phyloP scores from a whole-genome alignment of 2,888 invertebrate species.

The Sarcophaga caerulescens region DNA sequence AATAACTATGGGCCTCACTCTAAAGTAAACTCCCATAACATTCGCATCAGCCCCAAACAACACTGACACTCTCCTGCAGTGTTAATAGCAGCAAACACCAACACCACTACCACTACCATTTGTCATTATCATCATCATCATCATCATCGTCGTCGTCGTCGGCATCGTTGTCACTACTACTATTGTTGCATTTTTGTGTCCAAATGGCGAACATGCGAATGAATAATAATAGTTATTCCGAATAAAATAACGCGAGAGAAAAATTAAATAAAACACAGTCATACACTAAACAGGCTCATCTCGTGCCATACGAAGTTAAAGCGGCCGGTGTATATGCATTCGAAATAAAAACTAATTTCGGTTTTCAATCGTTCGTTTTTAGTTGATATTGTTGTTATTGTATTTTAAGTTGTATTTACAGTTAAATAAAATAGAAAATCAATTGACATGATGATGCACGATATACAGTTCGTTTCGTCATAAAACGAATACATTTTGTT shows the following conservation, averaged over 20 bases:
- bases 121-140: too few relatives aligned
- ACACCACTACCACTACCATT: too few relatives aligned
- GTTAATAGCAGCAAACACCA: neutral
- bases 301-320: constrained; percentile 13
- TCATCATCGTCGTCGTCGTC: neutral
- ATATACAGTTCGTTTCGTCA: constrained; percentile 44
- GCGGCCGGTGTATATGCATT: constrained; percentile 51
- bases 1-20: constrained; percentile 72
- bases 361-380: constrained; percentile 39
- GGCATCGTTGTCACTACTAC: constrained; percentile 18
- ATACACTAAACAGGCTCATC: constrained; percentile 25
- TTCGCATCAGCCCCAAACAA: neutral
- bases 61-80: neutral
- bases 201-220: neutral
- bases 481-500: constrained; percentile 39
- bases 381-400: constrained; percentile 27
- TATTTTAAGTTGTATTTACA: constrained; percentile 42
- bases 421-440: constrained; percentile 63
- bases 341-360: constrained; percentile 36
- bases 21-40: constrained; percentile 47
- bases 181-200: constrained; percentile 40
- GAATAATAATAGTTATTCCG: constrained; percentile 19
- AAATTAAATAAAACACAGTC: neutral
- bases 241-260: neutral
- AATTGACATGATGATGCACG: constrained; percentile 66